Conservation (phyloP, 92 coral and sea anemone species). For the Siderastrea radians region DNA sequence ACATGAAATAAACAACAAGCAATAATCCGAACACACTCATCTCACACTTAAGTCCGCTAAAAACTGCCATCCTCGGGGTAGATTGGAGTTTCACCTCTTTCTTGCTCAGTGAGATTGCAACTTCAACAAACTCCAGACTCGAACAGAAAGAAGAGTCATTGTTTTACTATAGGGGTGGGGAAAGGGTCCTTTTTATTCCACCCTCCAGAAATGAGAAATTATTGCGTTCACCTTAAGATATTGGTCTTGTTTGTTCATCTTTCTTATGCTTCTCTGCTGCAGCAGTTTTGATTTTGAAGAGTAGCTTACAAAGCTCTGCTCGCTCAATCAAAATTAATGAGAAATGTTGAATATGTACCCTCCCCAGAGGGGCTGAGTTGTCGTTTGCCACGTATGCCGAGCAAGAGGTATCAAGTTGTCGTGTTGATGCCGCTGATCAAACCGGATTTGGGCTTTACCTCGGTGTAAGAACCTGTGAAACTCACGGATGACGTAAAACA, state of each 20-base stretch:
- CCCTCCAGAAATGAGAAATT: neutral
- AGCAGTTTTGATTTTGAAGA: neutral
- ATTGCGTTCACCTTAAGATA: neutral
- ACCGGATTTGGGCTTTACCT: too few species aligned
- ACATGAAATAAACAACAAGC: slow-evolving; percentile 9
- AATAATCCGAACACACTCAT: slow-evolving; percentile 1
- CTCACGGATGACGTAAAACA: too few species aligned
- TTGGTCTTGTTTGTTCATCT: neutral
- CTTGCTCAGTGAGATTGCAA: too few species aligned
- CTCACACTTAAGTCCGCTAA: neutral
- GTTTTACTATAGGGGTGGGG: neutral
- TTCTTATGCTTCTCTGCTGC: neutral
- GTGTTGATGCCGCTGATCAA: slow-evolving; percentile 6
- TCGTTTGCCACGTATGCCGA: slow-evolving; percentile 16
- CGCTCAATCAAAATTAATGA: neutral
- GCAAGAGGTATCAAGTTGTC: neutral
- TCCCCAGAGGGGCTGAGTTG: neutral
- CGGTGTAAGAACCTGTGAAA: too few species aligned
- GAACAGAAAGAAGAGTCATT: too few species aligned
- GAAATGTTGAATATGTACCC: neutral
- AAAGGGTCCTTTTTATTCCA: neutral
- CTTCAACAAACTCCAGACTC: too few species aligned
- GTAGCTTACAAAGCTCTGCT: neutral
- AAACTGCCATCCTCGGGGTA: neutral
- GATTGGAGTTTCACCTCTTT: neutral